A percentile compares a stretch with the other conserved stretches of the same genome.
Conservation (phyloP, 2,797 vertebrate genomes). For the Salarias fasciatus region DNA sequence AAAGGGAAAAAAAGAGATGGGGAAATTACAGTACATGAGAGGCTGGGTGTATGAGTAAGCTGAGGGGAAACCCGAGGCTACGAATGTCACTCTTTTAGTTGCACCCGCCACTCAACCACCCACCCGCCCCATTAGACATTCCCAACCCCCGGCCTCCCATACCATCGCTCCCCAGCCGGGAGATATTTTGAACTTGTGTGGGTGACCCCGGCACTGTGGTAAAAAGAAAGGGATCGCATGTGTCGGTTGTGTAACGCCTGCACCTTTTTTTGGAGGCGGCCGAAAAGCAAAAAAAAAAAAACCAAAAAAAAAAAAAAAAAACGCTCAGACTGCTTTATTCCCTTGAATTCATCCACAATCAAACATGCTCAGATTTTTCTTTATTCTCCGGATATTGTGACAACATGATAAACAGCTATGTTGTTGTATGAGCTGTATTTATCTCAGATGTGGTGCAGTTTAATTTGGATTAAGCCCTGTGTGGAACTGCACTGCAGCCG, state of each 20-base stretch:
- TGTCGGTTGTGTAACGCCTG: constrained; percentile 51
- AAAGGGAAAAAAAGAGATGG: background rate
- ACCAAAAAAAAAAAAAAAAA: no score
- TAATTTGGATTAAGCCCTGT: no score
- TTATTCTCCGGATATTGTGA: no score
- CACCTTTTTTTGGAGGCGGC: constrained; percentile 20
- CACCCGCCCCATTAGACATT: background rate
- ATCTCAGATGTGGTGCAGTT: no score
- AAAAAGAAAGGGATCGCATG: constrained; percentile 54
- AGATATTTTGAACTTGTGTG: constrained; percentile 58
- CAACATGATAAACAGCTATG: no score
- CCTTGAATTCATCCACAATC: no score
- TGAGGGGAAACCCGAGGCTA: constrained; percentile 60
- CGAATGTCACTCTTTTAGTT: constrained; percentile 45
- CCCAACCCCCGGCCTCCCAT: constrained; percentile 8
- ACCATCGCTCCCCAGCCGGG: constrained; percentile 12
- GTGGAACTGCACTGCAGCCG: no score
- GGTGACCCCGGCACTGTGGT: constrained; percentile 46
- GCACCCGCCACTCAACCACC: background rate
- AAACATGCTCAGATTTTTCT: no score
- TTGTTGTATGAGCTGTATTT: no score
- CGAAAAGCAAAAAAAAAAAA: no score
- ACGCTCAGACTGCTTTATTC: no score
- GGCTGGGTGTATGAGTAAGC: constrained; percentile 21
- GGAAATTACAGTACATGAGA: constrained; percentile 23